Conservation (phyloP, 2,113 vertebrate species). For the Uropsilus gracilis region DNA sequence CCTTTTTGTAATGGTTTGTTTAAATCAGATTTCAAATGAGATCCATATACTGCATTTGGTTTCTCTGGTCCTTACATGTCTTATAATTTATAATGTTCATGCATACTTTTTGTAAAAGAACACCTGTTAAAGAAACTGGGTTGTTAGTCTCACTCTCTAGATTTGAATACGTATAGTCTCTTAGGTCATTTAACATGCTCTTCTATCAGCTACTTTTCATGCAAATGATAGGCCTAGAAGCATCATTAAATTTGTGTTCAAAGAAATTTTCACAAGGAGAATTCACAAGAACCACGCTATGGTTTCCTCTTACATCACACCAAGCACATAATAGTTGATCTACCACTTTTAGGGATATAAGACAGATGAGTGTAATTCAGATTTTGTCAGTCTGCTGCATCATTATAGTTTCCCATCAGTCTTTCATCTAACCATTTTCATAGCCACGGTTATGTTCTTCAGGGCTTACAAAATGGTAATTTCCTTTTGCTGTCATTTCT, state of each 20-base stretch:
- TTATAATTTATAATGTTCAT: not conserved
- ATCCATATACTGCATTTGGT: not conserved
- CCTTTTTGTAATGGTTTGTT: not conserved
- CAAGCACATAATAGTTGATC: not conserved
- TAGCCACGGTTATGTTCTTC: not conserved
- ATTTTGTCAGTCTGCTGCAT: not conserved
- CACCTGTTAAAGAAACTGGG: not conserved
- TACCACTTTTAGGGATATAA: not conserved
- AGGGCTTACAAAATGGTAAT: not conserved
- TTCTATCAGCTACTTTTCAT: not conserved
- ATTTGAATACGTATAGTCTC: not conserved
- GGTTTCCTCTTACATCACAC: not conserved
- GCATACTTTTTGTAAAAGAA: not conserved
- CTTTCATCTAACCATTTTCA: not conserved
- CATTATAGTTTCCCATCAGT: not conserved
- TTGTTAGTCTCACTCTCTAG: not conserved
- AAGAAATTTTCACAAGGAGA: not conserved
- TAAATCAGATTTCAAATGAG: not conserved
- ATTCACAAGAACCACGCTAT: not conserved
- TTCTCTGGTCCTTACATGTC: not conserved
- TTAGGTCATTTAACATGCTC: not conserved
- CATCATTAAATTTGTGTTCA: not conserved
- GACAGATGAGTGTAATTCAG: not conserved
- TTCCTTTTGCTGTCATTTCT: not conserved
- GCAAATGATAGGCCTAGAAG: not conserved